Percentiles rank a stretch among this genome's conserved stretches.
These are phyloP conservation scores for Crax fasciolata DNA, from an alignment of 2,797 vertebrate genomes.

Conservation along the genomic window DNA sequence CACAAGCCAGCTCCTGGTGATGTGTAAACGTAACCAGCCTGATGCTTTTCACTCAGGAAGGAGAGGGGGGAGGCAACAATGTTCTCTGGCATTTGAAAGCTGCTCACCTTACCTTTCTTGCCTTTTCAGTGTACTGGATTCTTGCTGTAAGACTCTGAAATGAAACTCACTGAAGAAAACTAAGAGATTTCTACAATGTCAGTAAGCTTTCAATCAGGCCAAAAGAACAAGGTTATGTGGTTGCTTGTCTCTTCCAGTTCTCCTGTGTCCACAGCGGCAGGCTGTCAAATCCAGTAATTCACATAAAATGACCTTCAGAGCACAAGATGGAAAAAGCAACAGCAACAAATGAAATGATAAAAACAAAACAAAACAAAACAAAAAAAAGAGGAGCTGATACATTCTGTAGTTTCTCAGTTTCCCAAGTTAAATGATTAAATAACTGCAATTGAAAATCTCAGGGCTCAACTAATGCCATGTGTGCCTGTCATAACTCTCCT, in stretches of 20 bases:
- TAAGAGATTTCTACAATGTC: background rate
- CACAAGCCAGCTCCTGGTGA: background rate
- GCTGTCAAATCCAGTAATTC: background rate
- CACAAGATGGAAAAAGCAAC: background rate
- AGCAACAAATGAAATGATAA: constrained; percentile 8
- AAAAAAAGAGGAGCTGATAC: background rate
- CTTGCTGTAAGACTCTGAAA: background rate
- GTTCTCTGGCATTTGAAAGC: background rate
- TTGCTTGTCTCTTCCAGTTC: background rate
- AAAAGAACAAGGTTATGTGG: background rate
- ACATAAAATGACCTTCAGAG: background rate
- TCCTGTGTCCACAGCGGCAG: background rate
- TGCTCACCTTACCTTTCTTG: background rate
- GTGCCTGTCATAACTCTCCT: background rate
- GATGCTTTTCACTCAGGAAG: background rate
- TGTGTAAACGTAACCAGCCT: background rate
- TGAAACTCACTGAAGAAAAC: background rate
- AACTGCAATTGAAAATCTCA: background rate
- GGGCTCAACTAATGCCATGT: background rate
- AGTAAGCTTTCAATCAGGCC: background rate
- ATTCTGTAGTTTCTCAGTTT: background rate
- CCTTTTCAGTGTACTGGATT: background rate
- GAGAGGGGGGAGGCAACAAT: background rate
- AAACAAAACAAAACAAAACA: background rate
- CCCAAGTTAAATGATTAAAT: background rate